Percentiles rank a stretch among this genome's conserved stretches.
Conservation (phyloP, 2,888 invertebrate genomes). For the Caenorhabditis becei region DNA sequence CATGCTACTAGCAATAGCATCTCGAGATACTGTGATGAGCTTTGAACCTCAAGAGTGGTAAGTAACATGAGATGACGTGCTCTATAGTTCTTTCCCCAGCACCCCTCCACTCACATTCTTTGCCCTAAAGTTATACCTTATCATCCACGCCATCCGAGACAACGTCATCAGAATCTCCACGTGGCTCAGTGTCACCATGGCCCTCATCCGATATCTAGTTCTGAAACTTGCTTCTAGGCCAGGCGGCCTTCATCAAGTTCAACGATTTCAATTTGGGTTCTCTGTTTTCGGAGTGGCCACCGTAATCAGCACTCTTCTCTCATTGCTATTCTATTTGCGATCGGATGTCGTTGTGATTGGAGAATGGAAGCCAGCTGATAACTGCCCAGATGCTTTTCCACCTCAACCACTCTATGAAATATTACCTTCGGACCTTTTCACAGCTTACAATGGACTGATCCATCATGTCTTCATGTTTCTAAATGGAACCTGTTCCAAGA, state of each 20-base stretch:
- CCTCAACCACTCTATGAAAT: neutral
- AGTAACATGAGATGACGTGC: too few species aligned
- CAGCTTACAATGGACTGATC: neutral
- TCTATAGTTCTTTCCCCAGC: too few species aligned
- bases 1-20: neutral
- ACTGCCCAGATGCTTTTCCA: too few species aligned
- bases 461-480: neutral
- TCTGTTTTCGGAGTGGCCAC: too few species aligned
- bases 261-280: neutral
- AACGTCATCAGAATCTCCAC: neutral
- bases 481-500: slow-evolving; percentile 8
- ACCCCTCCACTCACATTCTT: neutral
- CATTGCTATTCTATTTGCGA: too few species aligned
- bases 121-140: neutral
- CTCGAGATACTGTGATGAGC: neutral
- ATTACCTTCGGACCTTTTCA: neutral
- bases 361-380: too few species aligned
- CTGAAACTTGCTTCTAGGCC: neutral
- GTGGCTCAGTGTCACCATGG: neutral
- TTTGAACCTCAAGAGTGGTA: too few species aligned
- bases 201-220: neutral
- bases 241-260: neutral
- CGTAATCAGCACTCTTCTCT: too few species aligned
- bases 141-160: neutral
- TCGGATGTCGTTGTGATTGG: too few species aligned